These are phyloP conservation scores for Ferrisia virgata DNA, from an alignment of 2,888 invertebrate species.

Conservation along the genomic window DNA sequence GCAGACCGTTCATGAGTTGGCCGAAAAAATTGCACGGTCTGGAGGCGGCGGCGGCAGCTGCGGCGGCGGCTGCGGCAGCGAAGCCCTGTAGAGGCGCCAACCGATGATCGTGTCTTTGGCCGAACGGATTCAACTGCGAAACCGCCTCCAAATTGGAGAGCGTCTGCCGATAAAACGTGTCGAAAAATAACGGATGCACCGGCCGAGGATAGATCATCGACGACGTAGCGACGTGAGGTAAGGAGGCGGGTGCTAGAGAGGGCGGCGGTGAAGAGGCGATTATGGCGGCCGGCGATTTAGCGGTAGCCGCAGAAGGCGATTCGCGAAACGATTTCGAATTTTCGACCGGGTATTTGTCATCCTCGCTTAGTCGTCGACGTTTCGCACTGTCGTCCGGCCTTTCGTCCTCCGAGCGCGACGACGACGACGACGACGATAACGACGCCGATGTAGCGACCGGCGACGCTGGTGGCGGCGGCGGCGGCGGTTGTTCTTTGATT, in stretches of 20 bases:
- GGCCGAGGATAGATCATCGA: slow-evolving; percentile 75
- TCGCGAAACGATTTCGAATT: background rate
- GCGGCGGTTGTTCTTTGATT: background rate
- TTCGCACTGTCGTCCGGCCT: background rate
- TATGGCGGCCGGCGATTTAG: background rate
- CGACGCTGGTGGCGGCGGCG: background rate
- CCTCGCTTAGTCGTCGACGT: background rate
- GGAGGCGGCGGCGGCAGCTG: slow-evolving; percentile 57
- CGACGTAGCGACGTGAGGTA: background rate
- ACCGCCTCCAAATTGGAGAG: slow-evolving; percentile 52
- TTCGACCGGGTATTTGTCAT: background rate
- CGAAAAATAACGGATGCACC: slow-evolving; percentile 74
- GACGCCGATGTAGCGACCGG: no score
- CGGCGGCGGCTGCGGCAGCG: slow-evolving; percentile 57
- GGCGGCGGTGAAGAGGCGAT: background rate
- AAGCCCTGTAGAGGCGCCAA: slow-evolving; percentile 4
- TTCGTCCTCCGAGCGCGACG: background rate
- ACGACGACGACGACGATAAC: no score
- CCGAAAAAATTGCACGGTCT: slow-evolving; percentile 68
- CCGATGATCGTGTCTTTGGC: slow-evolving; percentile 4
- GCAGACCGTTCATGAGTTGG: slow-evolving; percentile 64
- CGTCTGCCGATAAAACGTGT: slow-evolving; percentile 66
- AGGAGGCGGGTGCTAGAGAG: background rate
- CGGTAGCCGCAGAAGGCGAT: background rate
- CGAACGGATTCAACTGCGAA: slow-evolving; percentile 48